Conservation (phyloP, 2,113 vertebrate species). For the Myxocyprinus asiaticus region DNA sequence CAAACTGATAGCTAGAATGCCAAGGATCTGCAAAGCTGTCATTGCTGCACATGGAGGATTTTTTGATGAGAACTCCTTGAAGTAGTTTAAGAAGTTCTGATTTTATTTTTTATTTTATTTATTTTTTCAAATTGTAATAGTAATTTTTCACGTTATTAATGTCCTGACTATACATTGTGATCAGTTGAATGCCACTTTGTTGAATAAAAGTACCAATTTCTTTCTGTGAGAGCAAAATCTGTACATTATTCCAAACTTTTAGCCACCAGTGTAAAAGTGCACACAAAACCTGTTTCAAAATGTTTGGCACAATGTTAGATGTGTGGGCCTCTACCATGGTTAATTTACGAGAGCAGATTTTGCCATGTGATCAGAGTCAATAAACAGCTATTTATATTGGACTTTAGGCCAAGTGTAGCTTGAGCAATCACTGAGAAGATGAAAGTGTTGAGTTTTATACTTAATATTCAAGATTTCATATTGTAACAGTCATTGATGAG, state of each 20-base stretch:
- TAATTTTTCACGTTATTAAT: too few species aligned
- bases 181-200: too few species aligned
- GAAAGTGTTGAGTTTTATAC: background rate
- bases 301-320: slow-evolving; percentile 2
- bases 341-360: background rate
- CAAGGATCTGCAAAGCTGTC: too few species aligned
- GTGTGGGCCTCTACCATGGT: background rate
- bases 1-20: too few species aligned
- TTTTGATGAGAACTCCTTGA: too few species aligned
- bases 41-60: too few species aligned
- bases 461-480: slow-evolving; percentile 31
- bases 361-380: slow-evolving; percentile 6
- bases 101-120: too few species aligned
- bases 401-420: background rate
- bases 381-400: slow-evolving; percentile 22
- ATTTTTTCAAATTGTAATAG: too few species aligned
- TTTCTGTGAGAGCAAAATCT: background rate
- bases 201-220: too few species aligned
- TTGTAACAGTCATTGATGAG: background rate
- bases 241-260: background rate
- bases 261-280: background rate
- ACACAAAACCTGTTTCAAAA: background rate
- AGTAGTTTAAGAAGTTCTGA: too few species aligned
- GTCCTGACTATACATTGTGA: too few species aligned
- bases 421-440: background rate